phyloP scores from a whole-genome alignment of 2,113 vertebrate species.

The Platysternon megacephalum region DNA sequence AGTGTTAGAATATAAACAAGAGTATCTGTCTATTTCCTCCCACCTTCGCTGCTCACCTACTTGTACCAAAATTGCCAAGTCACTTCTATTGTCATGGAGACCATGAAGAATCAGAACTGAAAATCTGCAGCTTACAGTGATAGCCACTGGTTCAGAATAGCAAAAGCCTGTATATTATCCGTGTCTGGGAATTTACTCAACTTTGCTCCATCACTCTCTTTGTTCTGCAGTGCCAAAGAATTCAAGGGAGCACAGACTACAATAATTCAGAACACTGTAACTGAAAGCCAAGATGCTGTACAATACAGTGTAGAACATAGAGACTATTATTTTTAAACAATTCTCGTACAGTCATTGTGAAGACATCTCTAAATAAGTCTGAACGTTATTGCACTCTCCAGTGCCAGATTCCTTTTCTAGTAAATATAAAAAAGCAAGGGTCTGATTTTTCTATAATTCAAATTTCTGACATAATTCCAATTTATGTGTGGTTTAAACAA shows the following conservation, averaged over 20 bases:
- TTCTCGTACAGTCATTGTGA: background rate
- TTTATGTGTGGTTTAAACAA: background rate
- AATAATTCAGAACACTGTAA: background rate
- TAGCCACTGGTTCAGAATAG: background rate
- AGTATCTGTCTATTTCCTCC: slow-evolving; percentile 7
- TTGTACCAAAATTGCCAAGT: background rate
- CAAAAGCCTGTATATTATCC: background rate
- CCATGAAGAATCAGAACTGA: background rate
- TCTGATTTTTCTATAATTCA: background rate
- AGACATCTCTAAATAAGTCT: background rate
- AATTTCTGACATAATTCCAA: too few relatives aligned
- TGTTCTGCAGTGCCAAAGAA: background rate
- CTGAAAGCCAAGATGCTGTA: background rate
- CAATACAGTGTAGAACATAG: background rate
- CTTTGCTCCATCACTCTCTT: background rate
- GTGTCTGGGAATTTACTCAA: background rate
- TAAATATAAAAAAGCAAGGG: background rate
- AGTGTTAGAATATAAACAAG: background rate
- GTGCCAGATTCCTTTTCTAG: background rate
- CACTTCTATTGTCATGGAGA: background rate
- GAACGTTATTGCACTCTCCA: background rate
- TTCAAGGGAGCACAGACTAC: background rate
- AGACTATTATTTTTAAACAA: background rate
- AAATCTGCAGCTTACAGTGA: background rate
- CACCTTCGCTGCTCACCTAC: background rate